Base-by-base conservation (phyloP, 2,113 vertebrate genomes). In the Esox niger region DNA sequence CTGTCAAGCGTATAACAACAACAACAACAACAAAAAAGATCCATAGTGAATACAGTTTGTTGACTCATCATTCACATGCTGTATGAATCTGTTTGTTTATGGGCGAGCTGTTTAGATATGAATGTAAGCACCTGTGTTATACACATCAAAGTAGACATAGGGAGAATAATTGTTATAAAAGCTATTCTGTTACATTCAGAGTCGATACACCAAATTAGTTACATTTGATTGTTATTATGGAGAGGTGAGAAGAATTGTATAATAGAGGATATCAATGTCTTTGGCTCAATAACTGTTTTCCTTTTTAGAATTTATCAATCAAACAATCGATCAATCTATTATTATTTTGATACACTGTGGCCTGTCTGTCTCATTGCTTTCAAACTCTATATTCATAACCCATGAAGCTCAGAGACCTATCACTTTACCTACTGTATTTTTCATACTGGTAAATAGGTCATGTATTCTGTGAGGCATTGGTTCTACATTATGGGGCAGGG, bases 231-330 rank as follows among this genome's bases (percentile, higher is more conserved):
- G 81, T 79, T 56, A 71, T 79, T 65, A 60, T 61, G 72, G 75
- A 52, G 47, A 52, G 47, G 11, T 21, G 80, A 75, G 76, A 71
- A 83, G 65, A 74, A 79, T 77, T 77, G 73, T 86, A 80, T 82
- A 67, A 75, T 78, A 87, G 83, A 85, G 86, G 79, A 86, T 75
- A 75, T 81, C 82, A 87, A 83, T 86, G 86, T 84, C 82, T 83
- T 72, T 83, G 91, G 91, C 90, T 92, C 80, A 76, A 91, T 85
- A 90, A 91, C 90, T 92, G 91, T 92, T 92, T 88, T 88, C 70
- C 79, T 89, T 90, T 86, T 80, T 75, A 78, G 79, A 83, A n/a
- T n/a, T n/a, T n/a, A n/a, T 25, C 20, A 79, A 59, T 73, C 20
- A 74, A 79, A 83, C 66, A 81, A 59, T 31, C 27, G 77, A 72